Evolutionary conservation across 2,113 vertebrate genomes (phyloP).

Genomic region (Platycercus adscitus): DNA sequence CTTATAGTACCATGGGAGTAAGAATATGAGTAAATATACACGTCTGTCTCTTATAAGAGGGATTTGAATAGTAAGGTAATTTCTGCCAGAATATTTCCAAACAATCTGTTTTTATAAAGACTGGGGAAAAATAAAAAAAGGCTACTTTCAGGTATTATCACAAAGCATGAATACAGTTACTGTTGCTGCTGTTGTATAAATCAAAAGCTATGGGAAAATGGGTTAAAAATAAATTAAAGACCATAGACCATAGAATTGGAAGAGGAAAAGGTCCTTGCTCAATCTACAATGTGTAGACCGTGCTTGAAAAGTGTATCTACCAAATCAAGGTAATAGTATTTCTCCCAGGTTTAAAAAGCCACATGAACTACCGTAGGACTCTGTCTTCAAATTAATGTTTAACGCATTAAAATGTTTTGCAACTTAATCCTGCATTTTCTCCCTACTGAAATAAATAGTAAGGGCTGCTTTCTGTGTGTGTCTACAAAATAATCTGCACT

Average conservation of each 20-base stretch:
- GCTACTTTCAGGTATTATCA: neutral
- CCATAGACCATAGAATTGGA: rapidly evolving
- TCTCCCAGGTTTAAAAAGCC: neutral
- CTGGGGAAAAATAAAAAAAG: neutral
- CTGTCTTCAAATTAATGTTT: neutral
- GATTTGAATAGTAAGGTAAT: neutral
- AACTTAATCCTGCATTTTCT: neutral
- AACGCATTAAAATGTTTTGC: neutral
- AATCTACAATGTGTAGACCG: neutral
- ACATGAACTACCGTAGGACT: neutral
- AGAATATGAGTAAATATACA: neutral
- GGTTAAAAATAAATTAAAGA: neutral
- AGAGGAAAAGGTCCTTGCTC: neutral
- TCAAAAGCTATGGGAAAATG: neutral
- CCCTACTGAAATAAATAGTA: neutral
- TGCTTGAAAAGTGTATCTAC: neutral
- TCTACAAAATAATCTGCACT: neutral
- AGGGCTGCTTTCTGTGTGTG: neutral
- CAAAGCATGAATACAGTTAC: neutral
- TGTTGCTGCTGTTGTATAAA: neutral
- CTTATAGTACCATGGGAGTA: neutral
- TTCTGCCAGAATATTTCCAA: neutral
- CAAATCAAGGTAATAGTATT: neutral
- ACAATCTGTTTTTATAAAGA: neutral
- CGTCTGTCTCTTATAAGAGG: neutral